These are phyloP conservation scores for Periophthalmodon schlosseri DNA, from an alignment of 2,113 vertebrate species.

Conservation along the genomic window DNA sequence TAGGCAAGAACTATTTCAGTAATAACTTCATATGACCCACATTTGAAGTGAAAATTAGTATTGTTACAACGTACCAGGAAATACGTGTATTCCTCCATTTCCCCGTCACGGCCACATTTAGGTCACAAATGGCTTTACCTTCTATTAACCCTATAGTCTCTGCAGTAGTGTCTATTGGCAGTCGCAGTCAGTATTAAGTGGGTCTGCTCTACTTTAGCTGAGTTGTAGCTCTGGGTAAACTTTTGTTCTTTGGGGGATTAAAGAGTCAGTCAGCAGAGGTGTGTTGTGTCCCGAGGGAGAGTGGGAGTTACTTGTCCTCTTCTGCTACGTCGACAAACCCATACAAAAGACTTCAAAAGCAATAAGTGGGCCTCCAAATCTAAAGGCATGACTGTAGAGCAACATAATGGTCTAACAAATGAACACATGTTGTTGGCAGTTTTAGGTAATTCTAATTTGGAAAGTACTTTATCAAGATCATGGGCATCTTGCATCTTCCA, in stretches of 20 bases:
- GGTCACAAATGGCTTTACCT: too few species aligned
- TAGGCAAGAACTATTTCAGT: too few species aligned
- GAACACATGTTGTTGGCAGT: conserved; percentile 38
- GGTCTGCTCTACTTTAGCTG: conserved; percentile 54
- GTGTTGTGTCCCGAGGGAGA: conserved; percentile 51
- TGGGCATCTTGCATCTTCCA: conserved; percentile 3
- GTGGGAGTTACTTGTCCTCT: conserved; percentile 53
- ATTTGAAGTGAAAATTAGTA: too few species aligned
- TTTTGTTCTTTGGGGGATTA: conserved; percentile 44
- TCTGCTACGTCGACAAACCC: conserved; percentile 43
- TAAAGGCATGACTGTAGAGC: conserved; percentile 28
- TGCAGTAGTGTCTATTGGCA: conserved; percentile 21
- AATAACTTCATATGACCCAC: too few species aligned
- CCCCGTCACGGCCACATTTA: too few species aligned
- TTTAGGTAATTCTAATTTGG: conserved; percentile 50
- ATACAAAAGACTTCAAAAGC: conserved; percentile 44
- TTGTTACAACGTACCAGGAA: too few species aligned
- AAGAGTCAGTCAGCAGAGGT: conserved; percentile 57
- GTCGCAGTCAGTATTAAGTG: conserved; percentile 21
- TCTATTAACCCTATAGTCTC: conserved; percentile 6
- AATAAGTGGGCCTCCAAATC: conserved; percentile 31
- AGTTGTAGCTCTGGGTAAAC: conserved; percentile 50
- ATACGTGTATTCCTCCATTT: too few species aligned
- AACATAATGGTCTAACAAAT: conserved; percentile 34
- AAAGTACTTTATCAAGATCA: conserved; percentile 21